These are phyloP conservation scores for Strigops habroptila DNA, from an alignment of 2,113 vertebrate species.

Conservation along the genomic window DNA sequence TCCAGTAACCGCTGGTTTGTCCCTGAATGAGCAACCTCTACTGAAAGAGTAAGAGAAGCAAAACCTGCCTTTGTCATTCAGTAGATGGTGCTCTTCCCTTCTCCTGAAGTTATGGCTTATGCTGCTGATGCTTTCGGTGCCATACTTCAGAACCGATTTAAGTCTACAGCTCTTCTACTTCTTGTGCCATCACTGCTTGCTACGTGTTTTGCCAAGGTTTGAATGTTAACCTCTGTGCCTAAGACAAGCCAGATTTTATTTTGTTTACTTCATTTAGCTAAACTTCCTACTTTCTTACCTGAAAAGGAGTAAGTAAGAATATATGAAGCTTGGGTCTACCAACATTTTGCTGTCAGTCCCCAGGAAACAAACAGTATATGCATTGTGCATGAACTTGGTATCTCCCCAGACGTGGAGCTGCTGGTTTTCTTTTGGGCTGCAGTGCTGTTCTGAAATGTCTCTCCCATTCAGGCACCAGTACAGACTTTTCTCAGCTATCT, in stretches of 20 bases:
- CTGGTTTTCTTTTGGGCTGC: background rate
- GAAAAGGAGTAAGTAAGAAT: background rate
- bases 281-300: background rate
- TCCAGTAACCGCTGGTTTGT: background rate
- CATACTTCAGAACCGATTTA: background rate
- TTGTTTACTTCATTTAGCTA: background rate
- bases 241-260: background rate
- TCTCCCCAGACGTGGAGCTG: background rate
- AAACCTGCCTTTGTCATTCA: background rate
- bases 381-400: background rate
- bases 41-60: background rate
- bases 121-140: background rate
- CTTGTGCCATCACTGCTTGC: background rate
- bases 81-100: slow-evolving; percentile 12
- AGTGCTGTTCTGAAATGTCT: background rate
- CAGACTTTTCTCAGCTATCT: background rate
- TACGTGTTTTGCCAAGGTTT: background rate
- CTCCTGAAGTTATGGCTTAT: accelerated
- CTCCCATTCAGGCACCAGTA: background rate
- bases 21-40: background rate
- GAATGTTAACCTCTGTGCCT: background rate
- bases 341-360: background rate
- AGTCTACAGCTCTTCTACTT: background rate
- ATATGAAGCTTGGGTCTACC: background rate
- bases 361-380: background rate